Percentiles rank a stretch among this genome's conserved stretches.
phyloP scores from a whole-genome alignment of 2,797 vertebrate species.

The Clarias laeviceps region DNA sequence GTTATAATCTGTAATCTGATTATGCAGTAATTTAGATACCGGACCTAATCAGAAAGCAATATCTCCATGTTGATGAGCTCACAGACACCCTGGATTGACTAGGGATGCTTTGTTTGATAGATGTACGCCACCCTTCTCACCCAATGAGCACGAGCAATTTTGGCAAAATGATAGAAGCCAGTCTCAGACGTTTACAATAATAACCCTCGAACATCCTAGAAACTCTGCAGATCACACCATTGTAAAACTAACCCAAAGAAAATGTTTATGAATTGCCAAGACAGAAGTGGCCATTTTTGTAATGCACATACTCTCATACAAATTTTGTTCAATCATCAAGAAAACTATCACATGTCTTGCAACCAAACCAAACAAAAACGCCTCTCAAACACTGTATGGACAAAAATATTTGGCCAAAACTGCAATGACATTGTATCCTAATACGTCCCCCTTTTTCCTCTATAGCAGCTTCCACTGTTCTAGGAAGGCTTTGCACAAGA shows the following conservation, averaged over 20 bases:
- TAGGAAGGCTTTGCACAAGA: too few species aligned
- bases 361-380: not conserved
- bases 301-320: not conserved
- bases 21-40: not conserved
- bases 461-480: too few species aligned
- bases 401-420: too few species aligned
- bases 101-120: not conserved
- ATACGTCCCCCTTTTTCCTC: too few species aligned
- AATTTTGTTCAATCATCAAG: not conserved
- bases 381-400: too few species aligned
- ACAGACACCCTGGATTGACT: not conserved
- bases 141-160: not conserved
- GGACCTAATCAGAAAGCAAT: not conserved
- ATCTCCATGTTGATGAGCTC: not conserved
- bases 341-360: not conserved
- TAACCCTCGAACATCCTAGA: not conserved
- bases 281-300: not conserved
- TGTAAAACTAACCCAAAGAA: not conserved
- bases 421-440: too few species aligned
- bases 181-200: not conserved
- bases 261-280: not conserved
- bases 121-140: not conserved
- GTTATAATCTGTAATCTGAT: not conserved
- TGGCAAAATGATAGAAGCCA: not conserved
- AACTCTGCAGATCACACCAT: not conserved